A percentile compares a stretch with the other conserved stretches of the same genome.
These are phyloP conservation scores for Pseudonaja textilis DNA, from an alignment of 2,113 vertebrate species.

Conservation along the genomic window DNA sequence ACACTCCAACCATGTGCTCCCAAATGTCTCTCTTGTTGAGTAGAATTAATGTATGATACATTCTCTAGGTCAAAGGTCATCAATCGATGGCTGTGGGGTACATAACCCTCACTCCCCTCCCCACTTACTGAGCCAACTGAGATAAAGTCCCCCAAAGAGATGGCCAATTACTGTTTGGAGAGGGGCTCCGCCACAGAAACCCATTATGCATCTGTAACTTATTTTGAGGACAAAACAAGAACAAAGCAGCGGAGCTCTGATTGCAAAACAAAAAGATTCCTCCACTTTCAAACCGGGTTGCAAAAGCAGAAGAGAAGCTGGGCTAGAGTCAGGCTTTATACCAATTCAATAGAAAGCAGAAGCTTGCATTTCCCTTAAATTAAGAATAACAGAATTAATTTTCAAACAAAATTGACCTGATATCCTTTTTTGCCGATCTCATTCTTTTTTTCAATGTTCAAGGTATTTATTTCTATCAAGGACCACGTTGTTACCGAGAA, in stretches of 20 bases:
- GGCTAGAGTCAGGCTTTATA: not conserved
- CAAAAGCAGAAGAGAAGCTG: not conserved
- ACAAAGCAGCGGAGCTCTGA: not conserved
- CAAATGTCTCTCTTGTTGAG: not conserved
- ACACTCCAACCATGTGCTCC: not conserved
- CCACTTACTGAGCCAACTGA: not conserved
- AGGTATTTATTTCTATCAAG: constrained; percentile 72
- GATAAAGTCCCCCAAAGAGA: not conserved
- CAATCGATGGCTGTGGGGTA: not conserved
- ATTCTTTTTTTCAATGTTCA: constrained; percentile 71
- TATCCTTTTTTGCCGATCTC: constrained; percentile 19
- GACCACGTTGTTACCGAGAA: constrained; percentile 67
- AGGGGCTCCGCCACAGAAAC: not conserved
- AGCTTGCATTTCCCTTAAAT: not conserved
- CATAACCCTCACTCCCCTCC: not conserved
- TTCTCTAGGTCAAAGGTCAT: not conserved
- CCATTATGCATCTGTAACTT: not conserved
- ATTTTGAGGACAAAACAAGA: not conserved
- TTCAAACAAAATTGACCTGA: not conserved
- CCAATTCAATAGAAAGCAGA: not conserved
- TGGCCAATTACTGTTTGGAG: not conserved
- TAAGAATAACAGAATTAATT: not conserved
- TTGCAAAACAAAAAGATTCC: not conserved
- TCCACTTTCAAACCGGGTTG: not conserved
- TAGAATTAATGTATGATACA: not conserved